Evolutionary conservation across 2,113 vertebrate genomes (phyloP), one percentile per base, ranked within the genome.

Genomic region (Heptranchias perlo): DNA sequence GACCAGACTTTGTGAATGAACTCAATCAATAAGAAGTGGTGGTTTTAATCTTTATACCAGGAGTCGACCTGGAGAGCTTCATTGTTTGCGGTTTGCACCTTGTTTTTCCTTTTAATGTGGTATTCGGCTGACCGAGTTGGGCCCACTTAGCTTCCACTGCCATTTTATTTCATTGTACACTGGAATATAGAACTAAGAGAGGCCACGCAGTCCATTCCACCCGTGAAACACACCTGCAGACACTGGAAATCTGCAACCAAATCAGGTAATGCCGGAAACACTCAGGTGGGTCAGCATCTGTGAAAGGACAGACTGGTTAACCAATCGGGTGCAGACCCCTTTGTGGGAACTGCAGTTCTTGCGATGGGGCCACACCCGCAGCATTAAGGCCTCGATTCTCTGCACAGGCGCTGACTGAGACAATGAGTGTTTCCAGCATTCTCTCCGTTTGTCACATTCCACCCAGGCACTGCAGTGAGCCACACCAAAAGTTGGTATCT

Each of bases 1-100:
- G 16, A 3, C 44, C 94, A 44, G 94, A 69, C 94, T 94, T 94
- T 95, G 93, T 95, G 64, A 65, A 95, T 95, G 61, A 49, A 67
- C 23, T 31, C 16, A 28, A 95, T 35, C 65, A 95, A 16, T 91
- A n/a, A 94, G 39, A 64, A 67, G 39, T 47, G 44, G 25, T 69
- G 65, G 23, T 52, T 95, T 95, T 69, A 35, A 95, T 52, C 47
- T 95, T 69, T 31, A 49, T 89, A 31, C 64, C 93, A 95, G 62
- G 44, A 49, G 44, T n/a, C 21, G 89, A 69, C 93, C 39, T 95
- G 47, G 7, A 35, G 21, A 31, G 39, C 64, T 73, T 69, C 25
- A 64, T 23, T 16, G 58, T 93, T 93, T 93, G 35, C 8, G 64
- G n/a, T 21, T 39, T 62, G 58, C n/a, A 93, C 1, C 89, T 62